Evolutionary conservation across 2,113 vertebrate genomes (phyloP).

Genomic region (Bos javanicus): DNA sequence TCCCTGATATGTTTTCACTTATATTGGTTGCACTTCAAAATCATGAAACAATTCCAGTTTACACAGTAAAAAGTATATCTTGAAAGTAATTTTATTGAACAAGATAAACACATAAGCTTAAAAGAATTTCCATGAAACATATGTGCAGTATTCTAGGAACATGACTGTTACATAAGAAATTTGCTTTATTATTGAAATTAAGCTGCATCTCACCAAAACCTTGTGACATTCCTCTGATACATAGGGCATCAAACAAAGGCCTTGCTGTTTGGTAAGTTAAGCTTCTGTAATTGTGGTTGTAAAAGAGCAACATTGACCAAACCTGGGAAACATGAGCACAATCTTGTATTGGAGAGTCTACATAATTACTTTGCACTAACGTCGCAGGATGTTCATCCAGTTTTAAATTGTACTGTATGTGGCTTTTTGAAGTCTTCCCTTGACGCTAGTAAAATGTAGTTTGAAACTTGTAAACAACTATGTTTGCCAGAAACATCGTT

Average conservation of each 20-base stretch:
- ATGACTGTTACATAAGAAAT: conserved; percentile 80
- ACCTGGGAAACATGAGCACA: conserved; percentile 78
- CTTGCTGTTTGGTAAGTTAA: conserved; percentile 79
- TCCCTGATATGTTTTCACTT: conserved; percentile 58
- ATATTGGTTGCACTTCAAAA: conserved; percentile 67
- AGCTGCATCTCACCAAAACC: conserved; percentile 74
- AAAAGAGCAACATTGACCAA: conserved; percentile 78
- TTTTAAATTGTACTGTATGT: conserved; percentile 82
- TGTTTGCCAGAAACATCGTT: conserved; percentile 78
- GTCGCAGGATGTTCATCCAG: conserved; percentile 79
- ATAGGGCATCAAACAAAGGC: conserved; percentile 75
- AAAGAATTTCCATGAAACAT: conserved; percentile 69
- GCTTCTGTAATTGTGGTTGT: conserved; percentile 79
- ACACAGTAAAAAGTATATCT: conserved; percentile 64
- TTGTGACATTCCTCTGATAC: conserved; percentile 76
- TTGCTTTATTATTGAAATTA: conserved; percentile 74
- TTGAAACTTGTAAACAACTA: conserved; percentile 81
- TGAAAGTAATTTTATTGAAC: conserved; percentile 63
- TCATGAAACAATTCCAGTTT: conserved; percentile 72
- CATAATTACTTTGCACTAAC: conserved; percentile 82
- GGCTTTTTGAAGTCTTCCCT: conserved; percentile 81
- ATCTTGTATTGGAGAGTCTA: conserved; percentile 80
- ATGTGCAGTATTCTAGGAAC: conserved; percentile 74
- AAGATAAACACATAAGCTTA: conserved; percentile 64
- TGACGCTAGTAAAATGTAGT: conserved; percentile 81